These are phyloP conservation scores for Sternotherus odoratus DNA, from an alignment of 2,797 vertebrate species.

Conservation along the genomic window DNA sequence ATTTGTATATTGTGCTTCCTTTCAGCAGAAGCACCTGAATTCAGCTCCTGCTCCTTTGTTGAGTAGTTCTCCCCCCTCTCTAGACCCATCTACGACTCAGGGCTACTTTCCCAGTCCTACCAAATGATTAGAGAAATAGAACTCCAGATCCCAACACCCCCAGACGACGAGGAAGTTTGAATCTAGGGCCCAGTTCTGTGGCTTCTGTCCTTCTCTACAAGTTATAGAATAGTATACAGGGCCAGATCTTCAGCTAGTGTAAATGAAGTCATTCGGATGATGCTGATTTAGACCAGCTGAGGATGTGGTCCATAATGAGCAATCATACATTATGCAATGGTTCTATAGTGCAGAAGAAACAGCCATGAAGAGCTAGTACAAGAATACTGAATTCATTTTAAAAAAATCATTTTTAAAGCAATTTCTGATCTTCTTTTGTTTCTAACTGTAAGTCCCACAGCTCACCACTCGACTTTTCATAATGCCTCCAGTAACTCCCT, in stretches of 20 bases:
- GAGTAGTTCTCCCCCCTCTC: not conserved
- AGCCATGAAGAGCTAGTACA: not conserved
- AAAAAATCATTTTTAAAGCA: not conserved
- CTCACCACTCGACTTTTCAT: constrained; percentile 24
- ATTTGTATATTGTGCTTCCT: not conserved
- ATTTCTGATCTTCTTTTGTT: constrained; percentile 14
- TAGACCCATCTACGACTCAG: not conserved
- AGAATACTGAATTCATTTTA: not conserved
- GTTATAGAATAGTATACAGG: fast-evolving
- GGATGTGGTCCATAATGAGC: not conserved
- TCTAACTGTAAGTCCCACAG: not conserved
- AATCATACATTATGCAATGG: not conserved
- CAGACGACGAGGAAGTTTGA: not conserved
- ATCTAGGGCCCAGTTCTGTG: not conserved
- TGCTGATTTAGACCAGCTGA: not conserved
- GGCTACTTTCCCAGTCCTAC: not conserved
- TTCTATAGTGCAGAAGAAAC: not conserved
- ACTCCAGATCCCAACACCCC: not conserved
- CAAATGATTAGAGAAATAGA: not conserved
- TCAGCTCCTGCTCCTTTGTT: not conserved
- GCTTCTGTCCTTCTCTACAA: not conserved
- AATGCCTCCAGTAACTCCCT: not conserved
- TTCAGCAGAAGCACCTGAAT: not conserved
- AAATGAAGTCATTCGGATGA: not conserved
- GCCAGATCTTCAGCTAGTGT: not conserved